phyloP scores from a whole-genome alignment of 1,140 invertebrate genomes.

The Phocides pigmalion region DNA sequence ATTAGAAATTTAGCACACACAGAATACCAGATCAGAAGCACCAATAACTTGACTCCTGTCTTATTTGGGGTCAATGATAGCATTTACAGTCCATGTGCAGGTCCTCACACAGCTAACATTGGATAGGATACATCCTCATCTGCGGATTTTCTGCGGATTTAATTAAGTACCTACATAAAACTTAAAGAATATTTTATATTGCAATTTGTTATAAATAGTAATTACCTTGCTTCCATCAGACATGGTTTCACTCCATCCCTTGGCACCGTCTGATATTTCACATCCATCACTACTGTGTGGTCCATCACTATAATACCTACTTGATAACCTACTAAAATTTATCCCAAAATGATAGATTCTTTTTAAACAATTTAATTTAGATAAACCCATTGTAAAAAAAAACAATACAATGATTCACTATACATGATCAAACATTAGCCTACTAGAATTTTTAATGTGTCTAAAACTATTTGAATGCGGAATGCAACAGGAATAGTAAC shows the following conservation, averaged over 20 bases:
- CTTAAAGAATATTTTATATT: no score
- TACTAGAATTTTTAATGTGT: constrained; percentile 50
- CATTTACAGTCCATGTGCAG: no score
- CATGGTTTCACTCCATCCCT: neutral
- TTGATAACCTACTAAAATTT: constrained; percentile 29
- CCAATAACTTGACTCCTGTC: no score
- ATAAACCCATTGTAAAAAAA: constrained; percentile 60
- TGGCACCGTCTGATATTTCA: neutral
- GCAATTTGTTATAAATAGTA: no score
- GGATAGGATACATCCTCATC: no score
- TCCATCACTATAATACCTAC: constrained; percentile 28
- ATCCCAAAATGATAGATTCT: constrained; percentile 33
- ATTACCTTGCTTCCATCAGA: constrained; percentile 38
- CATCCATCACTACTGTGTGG: neutral
- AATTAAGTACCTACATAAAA: no score
- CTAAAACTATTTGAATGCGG: constrained; percentile 40
- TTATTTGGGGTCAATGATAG: no score
- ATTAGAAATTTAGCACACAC: no score
- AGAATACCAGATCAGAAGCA: no score
- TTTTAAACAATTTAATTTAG: constrained; percentile 61
- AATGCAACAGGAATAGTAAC: constrained; percentile 9
- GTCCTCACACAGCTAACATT: no score
- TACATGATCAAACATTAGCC: constrained; percentile 43
- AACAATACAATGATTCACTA: constrained; percentile 27
- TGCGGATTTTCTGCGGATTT: no score